A percentile compares a stretch with the other conserved stretches of the same genome.
These are phyloP conservation scores for Acronicta aceris DNA, from an alignment of 2,888 invertebrate species.

Conservation along the genomic window DNA sequence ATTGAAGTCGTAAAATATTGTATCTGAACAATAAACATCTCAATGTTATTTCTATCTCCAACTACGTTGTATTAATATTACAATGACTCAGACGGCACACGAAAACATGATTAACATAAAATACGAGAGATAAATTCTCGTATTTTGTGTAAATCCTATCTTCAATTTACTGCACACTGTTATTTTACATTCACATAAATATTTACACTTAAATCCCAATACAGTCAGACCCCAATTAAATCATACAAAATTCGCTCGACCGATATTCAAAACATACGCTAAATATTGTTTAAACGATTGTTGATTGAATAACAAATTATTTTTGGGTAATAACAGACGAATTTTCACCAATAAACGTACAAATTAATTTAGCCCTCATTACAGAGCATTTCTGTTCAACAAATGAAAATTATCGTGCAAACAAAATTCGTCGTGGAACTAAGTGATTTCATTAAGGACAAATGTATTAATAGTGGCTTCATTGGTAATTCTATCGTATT, in stretches of 20 bases:
- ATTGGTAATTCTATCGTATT: slow-evolving; percentile 42
- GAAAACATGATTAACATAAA: slow-evolving; percentile 48
- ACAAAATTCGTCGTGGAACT: slow-evolving; percentile 43
- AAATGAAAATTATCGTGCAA: slow-evolving; percentile 55
- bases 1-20: neutral
- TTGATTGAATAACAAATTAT: slow-evolving; percentile 40
- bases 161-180: slow-evolving; percentile 30
- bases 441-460: slow-evolving; percentile 37
- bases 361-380: slow-evolving; percentile 62
- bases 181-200: slow-evolving; percentile 33
- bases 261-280: slow-evolving; percentile 31
- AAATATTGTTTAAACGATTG: slow-evolving; percentile 29
- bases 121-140: slow-evolving; percentile 28
- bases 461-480: slow-evolving; percentile 38
- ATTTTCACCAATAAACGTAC: slow-evolving; percentile 15
- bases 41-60: slow-evolving; percentile 9
- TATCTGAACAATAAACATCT: slow-evolving; percentile 11
- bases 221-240: slow-evolving; percentile 28
- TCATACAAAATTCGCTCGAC: slow-evolving; percentile 23
- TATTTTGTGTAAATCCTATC: slow-evolving; percentile 28
- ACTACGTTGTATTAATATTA: slow-evolving; percentile 19
- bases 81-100: slow-evolving; percentile 28
- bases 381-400: slow-evolving; percentile 43
- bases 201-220: slow-evolving; percentile 34
- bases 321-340: slow-evolving; percentile 21